Conservation (phyloP, 2,113 vertebrate genomes). For the Sturnus vulgaris region DNA sequence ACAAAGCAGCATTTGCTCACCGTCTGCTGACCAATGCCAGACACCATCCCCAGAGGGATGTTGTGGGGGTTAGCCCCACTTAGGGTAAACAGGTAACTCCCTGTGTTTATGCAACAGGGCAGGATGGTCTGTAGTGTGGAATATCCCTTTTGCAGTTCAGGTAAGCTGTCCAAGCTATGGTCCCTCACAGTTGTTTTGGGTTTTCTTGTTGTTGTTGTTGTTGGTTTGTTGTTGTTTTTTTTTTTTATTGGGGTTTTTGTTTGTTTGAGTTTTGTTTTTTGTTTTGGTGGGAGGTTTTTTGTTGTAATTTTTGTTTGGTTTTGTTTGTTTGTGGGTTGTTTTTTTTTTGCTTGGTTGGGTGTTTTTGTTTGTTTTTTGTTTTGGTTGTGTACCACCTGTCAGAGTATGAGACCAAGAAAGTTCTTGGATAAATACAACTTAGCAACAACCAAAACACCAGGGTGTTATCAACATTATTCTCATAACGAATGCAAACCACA, state of each 20-base stretch:
- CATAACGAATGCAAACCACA: neutral
- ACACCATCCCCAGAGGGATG: too few relatives aligned
- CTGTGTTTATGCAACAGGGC: neutral
- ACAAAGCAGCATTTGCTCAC: neutral
- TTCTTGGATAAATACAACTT: neutral
- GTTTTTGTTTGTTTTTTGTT: neutral
- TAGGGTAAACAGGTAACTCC: neutral
- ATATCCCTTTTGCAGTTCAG: neutral
- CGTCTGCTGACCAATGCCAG: neutral
- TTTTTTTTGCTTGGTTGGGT: too few relatives aligned
- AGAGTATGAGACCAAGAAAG: neutral
- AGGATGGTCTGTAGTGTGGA: neutral
- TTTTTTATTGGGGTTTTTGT: neutral
- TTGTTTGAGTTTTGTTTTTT: too few relatives aligned
- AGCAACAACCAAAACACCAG: neutral
- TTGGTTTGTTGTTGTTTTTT: neutral
- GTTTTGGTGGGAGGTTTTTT: neutral
- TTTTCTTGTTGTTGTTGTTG: neutral
- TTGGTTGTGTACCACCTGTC: neutral
- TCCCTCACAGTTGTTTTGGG: neutral
- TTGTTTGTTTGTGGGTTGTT: neutral
- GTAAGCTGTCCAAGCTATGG: neutral
- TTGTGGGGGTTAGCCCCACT: too few relatives aligned
- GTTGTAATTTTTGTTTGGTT: too few relatives aligned
- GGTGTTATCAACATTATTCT: neutral